Percentiles rank a stretch among this genome's conserved stretches.
phyloP scores from a whole-genome alignment of 2,797 vertebrate genomes.

The Vireo griseus region DNA sequence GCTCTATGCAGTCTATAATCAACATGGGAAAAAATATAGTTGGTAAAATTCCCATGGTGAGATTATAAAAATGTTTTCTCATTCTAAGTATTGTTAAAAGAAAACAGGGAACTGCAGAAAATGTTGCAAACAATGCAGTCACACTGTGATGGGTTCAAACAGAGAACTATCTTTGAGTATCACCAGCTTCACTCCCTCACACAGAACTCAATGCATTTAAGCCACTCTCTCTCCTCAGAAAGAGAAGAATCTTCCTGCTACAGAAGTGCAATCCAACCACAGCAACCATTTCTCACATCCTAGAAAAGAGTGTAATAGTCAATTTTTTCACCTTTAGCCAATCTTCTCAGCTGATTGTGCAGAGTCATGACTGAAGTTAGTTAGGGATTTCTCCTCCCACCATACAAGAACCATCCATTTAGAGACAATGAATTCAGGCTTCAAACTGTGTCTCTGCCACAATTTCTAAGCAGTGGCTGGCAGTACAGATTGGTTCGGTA shows the following conservation, averaged over 20 bases:
- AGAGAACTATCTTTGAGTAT: neutral
- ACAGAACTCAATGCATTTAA: neutral
- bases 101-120: neutral
- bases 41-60: neutral
- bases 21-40: neutral
- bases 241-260: neutral
- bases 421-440: neutral
- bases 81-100: neutral
- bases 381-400: neutral
- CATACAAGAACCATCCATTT: neutral
- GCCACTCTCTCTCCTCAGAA: neutral
- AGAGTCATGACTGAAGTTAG: neutral
- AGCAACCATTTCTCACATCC: neutral
- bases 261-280: neutral
- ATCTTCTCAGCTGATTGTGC: fast-evolving
- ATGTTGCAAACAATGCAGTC: neutral
- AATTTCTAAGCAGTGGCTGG: neutral
- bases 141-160: neutral
- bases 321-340: neutral
- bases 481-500: neutral
- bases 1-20: neutral
- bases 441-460: neutral
- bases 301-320: neutral
- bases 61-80: neutral
- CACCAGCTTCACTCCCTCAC: neutral